Evolutionary conservation across 2,888 invertebrate genomes (phyloP).

Genomic region (Ochropleura leucogaster): DNA sequence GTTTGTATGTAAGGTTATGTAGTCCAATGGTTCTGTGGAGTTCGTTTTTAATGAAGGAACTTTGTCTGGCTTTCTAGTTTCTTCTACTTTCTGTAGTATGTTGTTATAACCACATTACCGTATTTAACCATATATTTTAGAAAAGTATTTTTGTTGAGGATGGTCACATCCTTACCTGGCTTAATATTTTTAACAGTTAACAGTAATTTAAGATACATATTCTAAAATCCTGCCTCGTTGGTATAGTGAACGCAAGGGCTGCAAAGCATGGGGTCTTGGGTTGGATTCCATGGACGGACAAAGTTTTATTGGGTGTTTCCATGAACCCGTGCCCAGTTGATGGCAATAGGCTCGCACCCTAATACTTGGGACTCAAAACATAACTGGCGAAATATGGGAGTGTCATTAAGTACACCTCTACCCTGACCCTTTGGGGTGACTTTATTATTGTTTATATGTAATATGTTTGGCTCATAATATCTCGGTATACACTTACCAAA

Average conservation of each 20-base stretch:
- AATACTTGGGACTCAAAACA: too few relatives aligned
- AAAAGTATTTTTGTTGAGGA: neutral
- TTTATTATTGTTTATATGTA: too few relatives aligned
- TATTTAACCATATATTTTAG: neutral
- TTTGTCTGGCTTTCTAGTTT: constrained; percentile 31
- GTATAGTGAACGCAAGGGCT: too few relatives aligned
- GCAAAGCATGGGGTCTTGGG: too few relatives aligned
- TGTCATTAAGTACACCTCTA: too few relatives aligned
- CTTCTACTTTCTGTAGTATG: neutral
- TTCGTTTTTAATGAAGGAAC: constrained; percentile 47
- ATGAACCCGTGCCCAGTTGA: too few relatives aligned
- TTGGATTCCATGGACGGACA: too few relatives aligned
- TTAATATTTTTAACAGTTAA: neutral
- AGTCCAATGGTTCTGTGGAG: constrained; percentile 48
- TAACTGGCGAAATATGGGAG: too few relatives aligned
- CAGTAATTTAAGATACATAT: neutral
- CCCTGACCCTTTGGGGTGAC: too few relatives aligned
- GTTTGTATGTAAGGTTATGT: constrained; percentile 49
- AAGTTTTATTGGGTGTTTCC: too few relatives aligned
- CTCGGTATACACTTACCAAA: constrained; percentile 1
- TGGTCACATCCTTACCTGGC: neutral
- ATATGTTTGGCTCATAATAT: neutral
- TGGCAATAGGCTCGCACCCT: too few relatives aligned
- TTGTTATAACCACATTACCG: neutral
- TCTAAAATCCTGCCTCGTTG: too few relatives aligned